A percentile compares a stretch with the other conserved stretches of the same genome.
Evolutionary conservation across 1,140 invertebrate genomes (phyloP).

Genomic region (Zaprionus kolodkinae): DNA sequence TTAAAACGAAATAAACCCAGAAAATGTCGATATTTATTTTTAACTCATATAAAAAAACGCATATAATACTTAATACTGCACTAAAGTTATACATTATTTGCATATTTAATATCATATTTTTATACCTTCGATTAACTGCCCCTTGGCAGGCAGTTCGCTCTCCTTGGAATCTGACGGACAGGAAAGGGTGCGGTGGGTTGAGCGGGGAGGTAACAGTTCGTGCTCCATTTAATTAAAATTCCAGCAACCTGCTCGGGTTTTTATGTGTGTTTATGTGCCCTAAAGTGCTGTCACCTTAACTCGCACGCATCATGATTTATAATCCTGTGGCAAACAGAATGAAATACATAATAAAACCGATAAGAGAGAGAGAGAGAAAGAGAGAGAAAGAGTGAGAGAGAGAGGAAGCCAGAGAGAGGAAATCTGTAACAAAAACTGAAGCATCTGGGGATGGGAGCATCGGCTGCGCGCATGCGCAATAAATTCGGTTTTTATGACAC

Average conservation of each 20-base stretch:
- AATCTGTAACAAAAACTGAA: conserved; percentile 31
- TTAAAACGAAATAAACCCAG: neutral
- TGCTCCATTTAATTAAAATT: conserved; percentile 76
- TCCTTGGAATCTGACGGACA: neutral
- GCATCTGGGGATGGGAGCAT: conserved; percentile 39
- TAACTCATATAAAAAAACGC: neutral
- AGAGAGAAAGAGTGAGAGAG: conserved; percentile 2
- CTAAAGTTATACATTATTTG: neutral
- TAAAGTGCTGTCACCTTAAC: conserved; percentile 80
- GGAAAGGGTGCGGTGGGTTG: no score
- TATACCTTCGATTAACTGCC: neutral
- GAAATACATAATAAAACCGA: conserved; percentile 72
- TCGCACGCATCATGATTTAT: conserved; percentile 78
- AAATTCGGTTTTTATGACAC: conserved; percentile 84
- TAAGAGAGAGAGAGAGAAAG: conserved; percentile 15
- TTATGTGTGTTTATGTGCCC: conserved; percentile 74
- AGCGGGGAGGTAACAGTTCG: neutral
- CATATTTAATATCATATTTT: neutral
- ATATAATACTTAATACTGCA: neutral
- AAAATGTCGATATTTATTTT: neutral
- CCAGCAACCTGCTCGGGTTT: conserved; percentile 68
- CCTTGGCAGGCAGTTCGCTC: neutral
- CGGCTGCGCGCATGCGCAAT: conserved; percentile 82
- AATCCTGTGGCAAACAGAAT: conserved; percentile 60
- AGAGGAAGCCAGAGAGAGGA: neutral